Base-by-base conservation (phyloP, 2,888 invertebrate genomes). In the Pachydiplax longipennis region DNA sequence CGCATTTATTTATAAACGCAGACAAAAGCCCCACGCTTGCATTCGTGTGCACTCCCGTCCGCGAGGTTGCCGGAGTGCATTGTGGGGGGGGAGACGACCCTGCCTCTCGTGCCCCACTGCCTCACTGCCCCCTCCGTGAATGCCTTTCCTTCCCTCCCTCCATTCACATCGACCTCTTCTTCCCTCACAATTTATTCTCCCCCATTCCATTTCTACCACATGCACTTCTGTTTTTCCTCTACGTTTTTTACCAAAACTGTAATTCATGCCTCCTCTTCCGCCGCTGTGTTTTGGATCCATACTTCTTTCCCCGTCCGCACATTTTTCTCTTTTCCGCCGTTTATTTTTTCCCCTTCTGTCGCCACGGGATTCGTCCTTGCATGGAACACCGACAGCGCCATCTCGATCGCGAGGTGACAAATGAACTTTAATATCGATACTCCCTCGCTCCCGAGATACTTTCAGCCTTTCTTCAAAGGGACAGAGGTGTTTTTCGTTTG, bases 61-160 rank as follows among this genome's bases (percentile, higher is more conserved):
- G 53, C 12, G 48, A 53, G 82, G 18, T 25, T 31, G 18, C 4
- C 13, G 25, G n/a, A 31, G 87, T 10, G 61, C 10, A 25, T 13
- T 1, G 48, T 25, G 48, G 25, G 22, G 31, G 13, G 25, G 31
- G 58, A 58, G 58, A 37, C 87, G 87, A 87, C 87, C 87, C 87
- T 87, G 87, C 37, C 65, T 40, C 87, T 61, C 40, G 61, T 87
- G 87, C 65, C 87, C 87, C 87, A 87, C 87, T 87, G 87, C 61
- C 87, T 37, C 87, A 87, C 87, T 87, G 87, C 87, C 61, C 13
- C 18, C 83, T 53, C 53, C 83, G 25, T 18, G 40, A n/a, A 40
- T 18, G 40, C n/a, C 37, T 22, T 13, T 53, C 31, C 31, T 31
- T 6, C 48, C 83, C 58, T 35, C 83, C 31, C 31, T 13, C 58